These are phyloP conservation scores for Rhopilema esculentum DNA, from an alignment of 30 jellyfish, hydroid and myxozoan species.

Conservation along the genomic window DNA sequence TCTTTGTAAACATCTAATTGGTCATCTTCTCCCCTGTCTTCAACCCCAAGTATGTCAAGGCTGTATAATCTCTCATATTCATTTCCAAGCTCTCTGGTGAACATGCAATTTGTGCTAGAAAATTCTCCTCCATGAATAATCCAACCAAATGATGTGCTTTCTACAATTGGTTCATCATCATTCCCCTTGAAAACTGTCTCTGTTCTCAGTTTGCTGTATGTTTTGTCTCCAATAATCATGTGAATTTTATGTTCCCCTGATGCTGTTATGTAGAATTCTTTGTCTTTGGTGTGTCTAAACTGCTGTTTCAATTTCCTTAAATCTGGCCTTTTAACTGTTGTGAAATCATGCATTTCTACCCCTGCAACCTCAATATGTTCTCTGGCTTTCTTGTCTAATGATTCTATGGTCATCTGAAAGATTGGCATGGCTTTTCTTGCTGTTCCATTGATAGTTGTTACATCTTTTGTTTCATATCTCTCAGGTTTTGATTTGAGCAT, in stretches of 20 bases:
- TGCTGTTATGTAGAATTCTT: slow-evolving; percentile 22
- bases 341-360: slow-evolving; percentile 28
- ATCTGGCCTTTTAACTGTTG: slow-evolving; percentile 17
- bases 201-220: slow-evolving; percentile 11
- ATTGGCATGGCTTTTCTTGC: slow-evolving; percentile 39
- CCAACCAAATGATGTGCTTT: slow-evolving; percentile 52
- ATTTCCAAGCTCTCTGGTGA: slow-evolving; percentile 34
- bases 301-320: slow-evolving; percentile 15
- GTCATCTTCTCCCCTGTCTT: slow-evolving; percentile 59
- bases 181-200: slow-evolving; percentile 38
- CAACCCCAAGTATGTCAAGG: slow-evolving; percentile 30
- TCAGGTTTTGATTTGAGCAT: slow-evolving; percentile 2
- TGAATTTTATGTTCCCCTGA: slow-evolving; percentile 25
- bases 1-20: slow-evolving; percentile 9
- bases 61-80: slow-evolving; percentile 37
- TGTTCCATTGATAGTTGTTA: slow-evolving; percentile 34
- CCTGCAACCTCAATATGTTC: slow-evolving; percentile 38
- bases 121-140: slow-evolving; percentile 43
- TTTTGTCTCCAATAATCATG: slow-evolving; percentile 11
- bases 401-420: slow-evolving; percentile 2
- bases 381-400: slow-evolving; percentile 29
- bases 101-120: slow-evolving; percentile 17
- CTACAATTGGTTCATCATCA: slow-evolving; percentile 31
- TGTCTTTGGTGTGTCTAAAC: slow-evolving; percentile 16
- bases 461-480: slow-evolving; percentile 33